Percentiles rank a stretch among this genome's conserved stretches.
These are phyloP conservation scores for Coleophora flavipennella DNA, from an alignment of 2,888 invertebrate genomes.

Conservation along the genomic window DNA sequence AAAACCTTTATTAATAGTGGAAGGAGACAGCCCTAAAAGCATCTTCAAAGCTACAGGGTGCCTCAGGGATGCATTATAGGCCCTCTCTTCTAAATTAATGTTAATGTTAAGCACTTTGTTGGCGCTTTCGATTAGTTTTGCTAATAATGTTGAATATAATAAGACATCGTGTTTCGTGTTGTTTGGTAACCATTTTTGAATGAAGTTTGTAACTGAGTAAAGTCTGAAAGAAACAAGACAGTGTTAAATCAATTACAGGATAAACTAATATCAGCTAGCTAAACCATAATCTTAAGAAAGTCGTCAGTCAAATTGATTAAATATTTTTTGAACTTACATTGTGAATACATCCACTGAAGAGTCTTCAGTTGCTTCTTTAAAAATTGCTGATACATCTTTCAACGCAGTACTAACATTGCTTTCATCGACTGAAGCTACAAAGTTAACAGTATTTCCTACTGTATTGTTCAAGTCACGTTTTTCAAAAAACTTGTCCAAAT, in stretches of 20 bases:
- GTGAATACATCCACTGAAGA: constrained; percentile 33
- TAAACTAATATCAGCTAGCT: too few relatives aligned
- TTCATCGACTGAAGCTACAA: constrained; percentile 13
- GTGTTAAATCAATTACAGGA: too few relatives aligned
- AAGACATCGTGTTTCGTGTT: constrained; percentile 41
- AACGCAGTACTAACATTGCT: constrained; percentile 23
- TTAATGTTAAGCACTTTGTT: constrained; percentile 45
- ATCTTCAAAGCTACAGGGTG: constrained; percentile 45
- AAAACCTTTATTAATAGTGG: constrained; percentile 42
- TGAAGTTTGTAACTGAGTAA: constrained; percentile 38
- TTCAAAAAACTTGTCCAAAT: constrained; percentile 38
- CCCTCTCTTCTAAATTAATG: constrained; percentile 50
- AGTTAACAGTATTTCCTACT: constrained; percentile 14
- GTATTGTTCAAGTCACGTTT: constrained; percentile 17
- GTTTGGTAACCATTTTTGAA: constrained; percentile 42
- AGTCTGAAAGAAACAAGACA: constrained; percentile 33
- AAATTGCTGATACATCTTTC: constrained; percentile 27
- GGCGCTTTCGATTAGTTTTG: constrained; percentile 52
- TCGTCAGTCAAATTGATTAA: too few relatives aligned
- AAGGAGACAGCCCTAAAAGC: constrained; percentile 34
- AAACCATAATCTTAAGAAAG: too few relatives aligned
- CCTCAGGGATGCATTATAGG: constrained; percentile 48
- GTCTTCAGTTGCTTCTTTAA: constrained; percentile 25
- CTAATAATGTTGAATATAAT: constrained; percentile 52
- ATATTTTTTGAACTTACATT: too few relatives aligned